Base-by-base conservation (phyloP, 2,113 vertebrate species). In the Grantiella picta region DNA sequence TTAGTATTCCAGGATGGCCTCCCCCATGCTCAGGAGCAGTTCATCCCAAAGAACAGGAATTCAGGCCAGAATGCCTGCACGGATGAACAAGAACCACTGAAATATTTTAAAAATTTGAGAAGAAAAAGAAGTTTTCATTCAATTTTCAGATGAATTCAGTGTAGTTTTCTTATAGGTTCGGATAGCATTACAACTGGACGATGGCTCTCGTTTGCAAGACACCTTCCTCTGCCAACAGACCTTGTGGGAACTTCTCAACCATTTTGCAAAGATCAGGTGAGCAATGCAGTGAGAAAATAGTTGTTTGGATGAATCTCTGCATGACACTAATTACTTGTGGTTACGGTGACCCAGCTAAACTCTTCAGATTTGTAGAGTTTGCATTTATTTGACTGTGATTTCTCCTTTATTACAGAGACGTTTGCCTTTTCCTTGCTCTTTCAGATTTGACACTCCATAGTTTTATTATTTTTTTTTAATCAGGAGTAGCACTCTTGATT, bases 221-320 rank as follows among this genome's bases (percentile, higher is more conserved):
- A 97, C 97, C 7, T 99, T 99, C 96, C 97, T 94, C 10, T 98
- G 98, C 28, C 97, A 98, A 16, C 98, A 99, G 96, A 99, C 97
- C 14, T 97, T 99, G 83, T 99, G 99, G 99, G 99, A 99, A 57
- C 96, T 99, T 81, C 98, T 99, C 83, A 94, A 91, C 68, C 98
- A 98, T 88, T 99, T 99, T 91, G 89, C 98, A 23, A 96, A 98
- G 95, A 99, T 97, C 96, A 99, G 99, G 99, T 99, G 94, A 97
- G 98, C 94, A 35, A 2, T 25, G 38, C 40, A 57, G 38, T 64
- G 35, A 42, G 35, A 65, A 80, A 44, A 44, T n/a, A 27, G 33
- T 52, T 70, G n/a, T 60, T 89, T 86, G 38, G 25, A 12, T 70
- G 24, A 29, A 33, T 40, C 52, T 82, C 49, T 87, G 40, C 12